Base-by-base conservation (phyloP, 2,797 vertebrate species). In the Tapera naevia region DNA sequence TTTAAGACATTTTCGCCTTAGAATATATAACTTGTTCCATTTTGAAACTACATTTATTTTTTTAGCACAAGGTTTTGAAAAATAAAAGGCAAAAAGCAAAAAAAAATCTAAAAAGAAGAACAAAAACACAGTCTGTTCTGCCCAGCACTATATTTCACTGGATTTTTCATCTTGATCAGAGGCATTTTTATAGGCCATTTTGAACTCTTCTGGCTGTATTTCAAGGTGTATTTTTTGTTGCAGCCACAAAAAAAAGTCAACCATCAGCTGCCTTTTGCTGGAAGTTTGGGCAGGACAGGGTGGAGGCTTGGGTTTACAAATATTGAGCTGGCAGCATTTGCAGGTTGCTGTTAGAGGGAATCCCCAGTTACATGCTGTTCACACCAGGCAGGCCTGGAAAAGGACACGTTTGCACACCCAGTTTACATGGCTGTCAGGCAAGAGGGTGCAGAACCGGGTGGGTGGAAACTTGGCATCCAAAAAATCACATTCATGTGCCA, bases 251-350 rank as follows among this genome's bases (percentile, higher is more conserved):
- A 50, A 18, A 56, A 39, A 19, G 11, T n/a, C 28, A 16, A 61
- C 7, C 24, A 12, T 22, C 18, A 8, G 18, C 33, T n/a, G 62
- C 22, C 53, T 66, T 37, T 33, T 62, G 39, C 35, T 64, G 69
- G 62, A 46, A 65, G 39, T 32, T 7, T 43, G 5, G 3, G 24
- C 22, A 27, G 25, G 22, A 50, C 56, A 69, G 16, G n/a, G 57
- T n/a, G 46, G 32, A 70, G 39, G 25, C 19, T 41, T 17, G 35
- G 22, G 19, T 24, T 46, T 54, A 8, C 30, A 57, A 48, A 50
- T 7, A 43, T 3, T 6, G 57, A 61, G 53, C 17, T 8, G 75
- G 30, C 3, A 1, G 46, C 2, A 6, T 33, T 3, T 5, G 24
- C 58, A 30, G 35, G 32, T 28, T 5, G 27, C 33, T 57, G 33